Evolutionary conservation across 2,797 vertebrate species (phyloP), one percentile per base, ranked within the genome.

Genomic region (Spea hammondii): DNA sequence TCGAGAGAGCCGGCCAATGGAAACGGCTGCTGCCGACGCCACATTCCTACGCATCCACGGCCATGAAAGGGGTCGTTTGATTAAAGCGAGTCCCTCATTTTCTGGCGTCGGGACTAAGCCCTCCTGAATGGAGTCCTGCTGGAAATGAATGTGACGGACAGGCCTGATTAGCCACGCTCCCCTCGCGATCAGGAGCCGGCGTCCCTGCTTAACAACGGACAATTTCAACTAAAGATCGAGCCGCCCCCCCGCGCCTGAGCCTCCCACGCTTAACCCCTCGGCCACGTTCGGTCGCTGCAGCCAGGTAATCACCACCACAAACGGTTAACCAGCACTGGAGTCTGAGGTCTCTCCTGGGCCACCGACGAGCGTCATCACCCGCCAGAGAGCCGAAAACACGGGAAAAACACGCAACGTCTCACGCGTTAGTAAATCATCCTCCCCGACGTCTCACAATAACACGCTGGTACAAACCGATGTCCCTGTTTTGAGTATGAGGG

Each of bases 101-200:
- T 94, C 92, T 93, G 92, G 91, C 94, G 94, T 94, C 92, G 93
- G 93, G 93, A 93, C 94, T 93, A 91, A 88, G 89, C 89, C 89
- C 90, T 90, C 85, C 87, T 91, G 92, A 92, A 91, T 89, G 88
- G 91, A 92, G 93, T 92, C 89, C 92, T 90, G 92, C 93, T 84
- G 92, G 90, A 94, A 96, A 95, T 94, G 91, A 96, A 95, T 94
- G 91, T 91, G 93, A 95, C 91, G 94, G 95, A 95, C 95, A 94
- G 93, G 92, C 94, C 92, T 94, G 90, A 94, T 94, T 94, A 95
- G 92, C 88, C 93, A 94, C 91, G 82, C 91, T 87, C 90, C 88
- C 93, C 93, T 88, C 90, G 91, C 91, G 90, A 92, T 88, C 90
- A 91, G 89, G 89, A 86, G 85, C 91, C 87, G 85, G 93, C 92